phyloP scores from a whole-genome alignment of 1,140 invertebrate genomes.

The Pristionchus pacificus region DNA sequence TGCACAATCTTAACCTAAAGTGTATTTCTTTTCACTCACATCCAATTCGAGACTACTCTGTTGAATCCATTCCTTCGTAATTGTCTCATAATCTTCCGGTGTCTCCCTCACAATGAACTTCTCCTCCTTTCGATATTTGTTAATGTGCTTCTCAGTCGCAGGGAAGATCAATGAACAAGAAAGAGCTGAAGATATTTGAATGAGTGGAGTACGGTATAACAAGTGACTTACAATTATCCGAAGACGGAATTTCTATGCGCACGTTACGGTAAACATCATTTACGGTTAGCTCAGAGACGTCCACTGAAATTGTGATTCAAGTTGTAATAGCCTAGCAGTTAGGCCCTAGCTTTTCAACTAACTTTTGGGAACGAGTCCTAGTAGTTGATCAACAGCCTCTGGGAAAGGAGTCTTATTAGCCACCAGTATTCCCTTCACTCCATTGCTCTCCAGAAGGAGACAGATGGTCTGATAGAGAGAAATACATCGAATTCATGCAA shows the following conservation, averaged over 20 bases:
- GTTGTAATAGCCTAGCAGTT: background rate
- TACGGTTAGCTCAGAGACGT: conserved; percentile 31
- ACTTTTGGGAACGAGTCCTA: background rate
- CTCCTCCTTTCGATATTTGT: conserved; percentile 75
- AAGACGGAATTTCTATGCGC: conserved; percentile 24
- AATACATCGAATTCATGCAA: too few relatives aligned
- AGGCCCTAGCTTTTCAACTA: background rate
- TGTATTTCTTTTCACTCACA: conserved; percentile 18
- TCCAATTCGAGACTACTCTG: conserved; percentile 20
- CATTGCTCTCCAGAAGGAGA: conserved; percentile 23
- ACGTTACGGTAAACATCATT: conserved; percentile 42
- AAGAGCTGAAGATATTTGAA: conserved; percentile 64
- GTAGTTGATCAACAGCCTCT: conserved; percentile 9
- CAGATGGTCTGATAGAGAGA: conserved; percentile 30
- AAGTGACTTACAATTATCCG: conserved; percentile 17
- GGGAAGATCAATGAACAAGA: conserved; percentile 83
- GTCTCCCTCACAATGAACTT: conserved; percentile 77
- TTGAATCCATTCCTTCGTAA: conserved; percentile 73
- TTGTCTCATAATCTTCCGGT: conserved; percentile 72
- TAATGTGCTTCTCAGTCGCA: conserved; percentile 82
- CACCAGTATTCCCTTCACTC: conserved; percentile 29
- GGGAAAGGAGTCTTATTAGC: conserved; percentile 32
- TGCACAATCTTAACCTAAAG: too few relatives aligned
- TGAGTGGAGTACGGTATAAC: background rate
- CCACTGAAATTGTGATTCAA: conserved; percentile 7